These are phyloP conservation scores for Eueremaeus valkanovi DNA, from an alignment of 2,888 invertebrate genomes.

Conservation along the genomic window DNA sequence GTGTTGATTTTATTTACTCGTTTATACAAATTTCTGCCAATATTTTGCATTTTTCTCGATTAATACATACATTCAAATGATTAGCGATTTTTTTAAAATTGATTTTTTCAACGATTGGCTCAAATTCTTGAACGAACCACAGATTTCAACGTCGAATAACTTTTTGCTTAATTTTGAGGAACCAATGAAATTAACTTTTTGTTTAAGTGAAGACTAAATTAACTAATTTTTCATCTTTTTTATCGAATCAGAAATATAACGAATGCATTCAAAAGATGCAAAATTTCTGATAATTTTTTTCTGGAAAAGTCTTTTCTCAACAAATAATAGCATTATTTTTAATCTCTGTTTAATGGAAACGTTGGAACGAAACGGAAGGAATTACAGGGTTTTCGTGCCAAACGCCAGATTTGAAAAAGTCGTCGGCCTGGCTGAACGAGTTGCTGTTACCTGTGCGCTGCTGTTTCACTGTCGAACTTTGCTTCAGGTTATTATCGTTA, in stretches of 20 bases:
- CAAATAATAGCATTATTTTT: too few relatives aligned
- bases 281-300: not conserved
- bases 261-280: not conserved
- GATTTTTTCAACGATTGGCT: not conserved
- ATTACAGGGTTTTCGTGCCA: constrained; percentile 8
- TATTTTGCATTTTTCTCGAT: not conserved
- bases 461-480: not conserved
- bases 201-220: constrained; percentile 2
- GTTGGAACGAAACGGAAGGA: not conserved
- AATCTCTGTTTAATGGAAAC: not conserved
- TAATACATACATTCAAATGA: not conserved
- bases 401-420: constrained; percentile 15
- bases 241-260: not conserved
- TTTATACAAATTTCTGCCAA: not conserved
- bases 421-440: not conserved
- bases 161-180: too few relatives aligned
- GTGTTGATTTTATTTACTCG: not conserved
- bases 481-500: not conserved
- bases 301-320: not conserved
- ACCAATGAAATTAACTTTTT: not conserved
- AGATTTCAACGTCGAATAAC: too few relatives aligned
- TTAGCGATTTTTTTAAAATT: not conserved
- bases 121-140: not conserved
- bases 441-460: not conserved
- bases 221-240: too few relatives aligned